Evolutionary conservation across 2,888 invertebrate genomes (phyloP).

Genomic region (Lasioglossum oenotherae): DNA sequence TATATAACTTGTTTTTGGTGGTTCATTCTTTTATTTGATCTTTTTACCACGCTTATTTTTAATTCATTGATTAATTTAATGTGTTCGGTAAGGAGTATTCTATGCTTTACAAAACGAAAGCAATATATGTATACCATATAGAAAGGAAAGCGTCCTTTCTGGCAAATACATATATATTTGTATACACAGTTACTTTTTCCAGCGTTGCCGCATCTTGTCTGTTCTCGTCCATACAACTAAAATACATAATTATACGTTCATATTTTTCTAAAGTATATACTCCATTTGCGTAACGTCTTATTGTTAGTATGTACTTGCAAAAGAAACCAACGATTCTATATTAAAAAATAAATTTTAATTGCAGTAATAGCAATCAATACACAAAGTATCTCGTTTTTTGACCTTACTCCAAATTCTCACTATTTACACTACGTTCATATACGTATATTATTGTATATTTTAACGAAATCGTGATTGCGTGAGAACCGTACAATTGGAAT

Average conservation of each 20-base stretch:
- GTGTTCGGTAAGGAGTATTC: background rate
- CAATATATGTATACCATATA: background rate
- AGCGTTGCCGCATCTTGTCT: conserved; percentile 41
- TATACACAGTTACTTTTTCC: conserved; percentile 35
- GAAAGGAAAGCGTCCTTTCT: conserved; percentile 48
- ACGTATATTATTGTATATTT: background rate
- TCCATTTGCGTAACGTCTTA: background rate
- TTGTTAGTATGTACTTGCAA: background rate
- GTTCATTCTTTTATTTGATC: background rate
- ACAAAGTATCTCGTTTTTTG: background rate
- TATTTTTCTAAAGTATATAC: background rate
- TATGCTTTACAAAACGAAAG: background rate
- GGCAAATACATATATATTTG: background rate
- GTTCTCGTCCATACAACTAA: background rate
- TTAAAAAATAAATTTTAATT: background rate
- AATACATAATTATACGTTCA: background rate
- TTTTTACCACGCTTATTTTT: too few species aligned
- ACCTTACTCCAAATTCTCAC: background rate
- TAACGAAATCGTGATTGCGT: background rate
- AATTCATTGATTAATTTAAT: background rate
- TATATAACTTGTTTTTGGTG: background rate
- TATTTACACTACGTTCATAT: background rate
- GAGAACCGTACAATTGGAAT: background rate
- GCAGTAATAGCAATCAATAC: background rate
- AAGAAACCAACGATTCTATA: background rate